Conservation (phyloP, 2,797 vertebrate species). For the Enteromius trimaculatus region DNA sequence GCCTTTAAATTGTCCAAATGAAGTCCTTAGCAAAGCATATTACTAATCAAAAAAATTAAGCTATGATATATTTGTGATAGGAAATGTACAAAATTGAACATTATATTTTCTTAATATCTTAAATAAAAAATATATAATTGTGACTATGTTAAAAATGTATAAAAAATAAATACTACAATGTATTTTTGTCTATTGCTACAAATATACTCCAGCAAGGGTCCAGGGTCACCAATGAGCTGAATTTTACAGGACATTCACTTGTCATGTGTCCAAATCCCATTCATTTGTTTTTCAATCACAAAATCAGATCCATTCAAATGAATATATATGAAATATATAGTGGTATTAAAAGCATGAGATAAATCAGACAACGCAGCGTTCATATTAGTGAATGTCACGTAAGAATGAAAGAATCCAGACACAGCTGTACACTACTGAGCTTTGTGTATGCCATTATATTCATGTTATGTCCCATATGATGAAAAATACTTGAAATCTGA, state of each 20-base stretch:
- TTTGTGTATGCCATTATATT: neutral
- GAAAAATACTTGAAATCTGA: constrained; percentile 1
- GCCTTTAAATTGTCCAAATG: no score
- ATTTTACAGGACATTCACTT: neutral
- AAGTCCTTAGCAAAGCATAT: no score
- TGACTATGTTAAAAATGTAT: no score
- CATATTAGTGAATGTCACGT: neutral
- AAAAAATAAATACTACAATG: no score
- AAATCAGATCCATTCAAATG: neutral
- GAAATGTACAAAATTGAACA: no score
- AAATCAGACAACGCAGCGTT: neutral
- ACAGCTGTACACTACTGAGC: neutral
- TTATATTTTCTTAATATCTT: no score
- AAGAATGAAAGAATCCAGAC: constrained; percentile 15
- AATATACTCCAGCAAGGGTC: no score
- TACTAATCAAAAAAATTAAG: no score
- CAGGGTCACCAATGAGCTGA: neutral
- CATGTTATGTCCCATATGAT: neutral
- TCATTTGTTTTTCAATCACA: neutral
- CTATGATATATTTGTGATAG: no score
- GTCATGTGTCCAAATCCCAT: neutral
- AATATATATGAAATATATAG: neutral
- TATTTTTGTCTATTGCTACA: no score
- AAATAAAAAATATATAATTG: no score
- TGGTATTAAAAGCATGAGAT: neutral